phyloP scores from a whole-genome alignment of 2,113 vertebrate species.

The Cricetomys ansorgei region DNA sequence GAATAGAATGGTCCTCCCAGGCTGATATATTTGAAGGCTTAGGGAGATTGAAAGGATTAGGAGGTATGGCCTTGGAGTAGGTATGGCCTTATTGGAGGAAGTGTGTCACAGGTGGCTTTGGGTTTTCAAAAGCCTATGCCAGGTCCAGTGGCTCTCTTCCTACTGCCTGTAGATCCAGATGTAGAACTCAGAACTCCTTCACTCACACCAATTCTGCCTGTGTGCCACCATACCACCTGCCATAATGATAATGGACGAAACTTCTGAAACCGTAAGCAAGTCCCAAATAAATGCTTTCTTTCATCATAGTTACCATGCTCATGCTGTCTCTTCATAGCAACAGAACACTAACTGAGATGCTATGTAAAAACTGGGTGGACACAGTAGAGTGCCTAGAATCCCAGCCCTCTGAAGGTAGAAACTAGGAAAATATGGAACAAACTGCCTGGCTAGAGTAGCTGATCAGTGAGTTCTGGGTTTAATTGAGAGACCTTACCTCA shows the following conservation, averaged over 20 bases:
- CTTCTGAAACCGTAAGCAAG: neutral
- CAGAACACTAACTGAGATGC: neutral
- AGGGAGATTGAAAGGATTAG: neutral
- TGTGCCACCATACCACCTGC: neutral
- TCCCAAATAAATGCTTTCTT: neutral
- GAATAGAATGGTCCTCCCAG: neutral
- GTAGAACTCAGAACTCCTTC: neutral
- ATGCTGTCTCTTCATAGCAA: neutral
- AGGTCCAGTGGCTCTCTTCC: neutral
- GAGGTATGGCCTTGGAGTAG: neutral
- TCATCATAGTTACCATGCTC: neutral
- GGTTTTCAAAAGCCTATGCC: neutral
- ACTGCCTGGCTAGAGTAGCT: neutral
- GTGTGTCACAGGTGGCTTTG: neutral
- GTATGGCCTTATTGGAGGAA: neutral
- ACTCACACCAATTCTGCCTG: neutral
- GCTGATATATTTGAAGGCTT: neutral
- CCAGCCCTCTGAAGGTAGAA: neutral
- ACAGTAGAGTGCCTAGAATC: neutral
- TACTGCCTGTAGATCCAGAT: neutral
- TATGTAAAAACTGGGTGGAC: neutral
- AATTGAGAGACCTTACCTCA: neutral
- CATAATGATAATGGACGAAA: neutral
- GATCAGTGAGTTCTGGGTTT: neutral
- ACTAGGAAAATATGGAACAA: neutral